phyloP scores from a whole-genome alignment of 2,113 vertebrate species.

The Rafetus swinhoei region DNA sequence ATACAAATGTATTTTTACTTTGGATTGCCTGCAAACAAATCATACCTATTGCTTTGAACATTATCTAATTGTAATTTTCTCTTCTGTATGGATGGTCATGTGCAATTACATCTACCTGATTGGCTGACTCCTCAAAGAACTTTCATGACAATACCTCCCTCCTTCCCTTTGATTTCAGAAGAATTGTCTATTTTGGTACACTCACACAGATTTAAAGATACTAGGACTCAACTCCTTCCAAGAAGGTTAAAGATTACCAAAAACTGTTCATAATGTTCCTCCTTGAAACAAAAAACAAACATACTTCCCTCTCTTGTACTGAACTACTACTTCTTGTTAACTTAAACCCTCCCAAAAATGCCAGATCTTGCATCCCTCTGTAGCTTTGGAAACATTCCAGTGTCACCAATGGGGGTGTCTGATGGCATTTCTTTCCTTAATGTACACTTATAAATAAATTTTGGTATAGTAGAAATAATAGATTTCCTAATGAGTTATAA shows the following conservation, averaged over 20 bases:
- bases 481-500: neutral
- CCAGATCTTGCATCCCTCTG: neutral
- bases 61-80: neutral
- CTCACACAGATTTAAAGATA: neutral
- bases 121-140: neutral
- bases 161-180: neutral
- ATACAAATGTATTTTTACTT: neutral
- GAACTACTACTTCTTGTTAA: neutral
- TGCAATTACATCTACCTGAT: too few relatives aligned
- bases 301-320: neutral
- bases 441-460: neutral
- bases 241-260: neutral
- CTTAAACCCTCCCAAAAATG: fast-evolving
- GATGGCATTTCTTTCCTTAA: neutral
- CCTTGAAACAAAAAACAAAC: neutral
- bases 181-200: neutral
- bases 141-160: neutral
- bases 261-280: neutral
- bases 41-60: neutral
- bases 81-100: neutral
- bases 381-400: neutral
- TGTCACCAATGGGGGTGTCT: neutral
- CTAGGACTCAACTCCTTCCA: neutral
- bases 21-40: neutral
- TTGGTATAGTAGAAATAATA: neutral